Conservation (phyloP, 1,140 invertebrate genomes). For the Aphidius gifuensis region DNA sequence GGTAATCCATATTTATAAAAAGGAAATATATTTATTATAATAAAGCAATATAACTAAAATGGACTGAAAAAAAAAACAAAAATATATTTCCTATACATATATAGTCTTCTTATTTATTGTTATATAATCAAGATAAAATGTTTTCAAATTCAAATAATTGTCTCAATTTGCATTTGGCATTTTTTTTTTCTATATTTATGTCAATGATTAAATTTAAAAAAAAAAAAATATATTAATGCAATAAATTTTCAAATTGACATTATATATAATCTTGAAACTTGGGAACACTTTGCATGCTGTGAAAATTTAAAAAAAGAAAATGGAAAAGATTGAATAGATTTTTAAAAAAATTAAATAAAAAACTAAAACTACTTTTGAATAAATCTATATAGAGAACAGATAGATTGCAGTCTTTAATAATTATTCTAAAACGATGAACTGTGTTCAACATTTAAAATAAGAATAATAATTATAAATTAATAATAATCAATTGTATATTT, state of each 20-base stretch:
- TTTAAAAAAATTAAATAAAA: neutral
- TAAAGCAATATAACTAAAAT: constrained; percentile 18
- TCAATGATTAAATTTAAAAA: neutral
- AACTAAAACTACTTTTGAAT: too few species aligned
- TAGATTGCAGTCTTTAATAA: constrained; percentile 4
- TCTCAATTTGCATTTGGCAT: constrained; percentile 3
- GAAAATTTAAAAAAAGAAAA: constrained; percentile 6
- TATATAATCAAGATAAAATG: too few species aligned
- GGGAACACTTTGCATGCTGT: constrained; percentile 12
- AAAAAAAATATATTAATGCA: too few species aligned
- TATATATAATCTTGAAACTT: constrained; percentile 9
- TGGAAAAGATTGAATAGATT: neutral
- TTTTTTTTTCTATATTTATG: neutral
- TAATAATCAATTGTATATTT: too few species aligned
- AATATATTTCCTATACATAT: constrained; percentile 17
- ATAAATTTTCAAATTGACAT: neutral
- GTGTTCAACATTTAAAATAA: constrained; percentile 28
- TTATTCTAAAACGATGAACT: constrained; percentile 30
- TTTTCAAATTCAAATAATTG: constrained; percentile 1
- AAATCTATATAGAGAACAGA: too few species aligned
- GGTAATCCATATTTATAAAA: constrained; percentile 53
- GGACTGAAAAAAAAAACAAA: constrained; percentile 18
- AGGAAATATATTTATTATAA: constrained; percentile 30
- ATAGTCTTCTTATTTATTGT: too few species aligned
- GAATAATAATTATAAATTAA: too few species aligned